Evolutionary conservation across 2,888 invertebrate species (phyloP), one percentile per base, ranked within the genome.

Genomic region (Himalopsyche japonica): DNA sequence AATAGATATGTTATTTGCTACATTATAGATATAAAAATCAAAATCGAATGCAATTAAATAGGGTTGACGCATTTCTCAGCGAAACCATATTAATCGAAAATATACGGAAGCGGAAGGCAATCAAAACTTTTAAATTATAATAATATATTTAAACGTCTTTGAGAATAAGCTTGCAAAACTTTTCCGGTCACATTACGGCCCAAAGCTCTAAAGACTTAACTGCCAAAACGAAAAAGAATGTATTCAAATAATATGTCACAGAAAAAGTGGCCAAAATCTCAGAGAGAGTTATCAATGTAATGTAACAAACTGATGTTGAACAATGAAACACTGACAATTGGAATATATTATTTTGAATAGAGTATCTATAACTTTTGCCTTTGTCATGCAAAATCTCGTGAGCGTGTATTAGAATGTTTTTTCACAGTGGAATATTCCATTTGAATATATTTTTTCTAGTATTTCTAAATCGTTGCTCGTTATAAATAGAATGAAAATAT

Each of bases 231-330:
- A 80, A 43, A 57, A 80, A 12, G 47, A 80, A 80, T 49, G 81
- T 70, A 70, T 70, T 70, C 70, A 70, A 27, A 70, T 70, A 70
- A 70, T 30, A 12, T 15, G 43, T 43, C 15, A 43, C 20, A 57
- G 8, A 7, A 57, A 57, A 70, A 70, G 12, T 27, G 70, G 24
- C 70, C 12, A 15, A 70, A 70, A 30, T 70, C 15, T 70, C 30
- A 8, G 12, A 27, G 27, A 70, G 81, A 57, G 37, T 76, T 70
- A 70, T 76, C 81, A 34, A 49, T 48, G 47, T 48, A 76, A 81
- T 81, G 49, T 77, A 76, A 81, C 47, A 81, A 81, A 81, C 76
- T 81, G 81, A 57, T 77, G 24, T 76, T 77, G 81, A 77, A 81
- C 70, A 70, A 47, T 43, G 47, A 78, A 78, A 47, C 43, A 15